Evolutionary conservation across 2,797 vertebrate species (phyloP).

Genomic region (Linurgus olivaceus): DNA sequence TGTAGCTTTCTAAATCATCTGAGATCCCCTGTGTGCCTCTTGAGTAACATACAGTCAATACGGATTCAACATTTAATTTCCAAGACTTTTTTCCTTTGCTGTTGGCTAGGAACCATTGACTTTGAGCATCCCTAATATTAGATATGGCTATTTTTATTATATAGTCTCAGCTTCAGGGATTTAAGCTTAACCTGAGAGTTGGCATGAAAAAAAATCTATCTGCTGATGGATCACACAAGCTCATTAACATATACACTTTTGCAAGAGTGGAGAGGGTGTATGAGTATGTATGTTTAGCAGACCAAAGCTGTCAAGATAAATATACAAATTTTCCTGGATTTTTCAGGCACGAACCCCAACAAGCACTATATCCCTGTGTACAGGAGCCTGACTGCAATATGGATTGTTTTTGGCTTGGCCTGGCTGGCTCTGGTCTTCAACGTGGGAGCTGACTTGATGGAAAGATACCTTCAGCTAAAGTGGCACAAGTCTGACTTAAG

Average conservation of each 20-base stretch:
- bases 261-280: background rate
- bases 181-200: background rate
- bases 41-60: background rate
- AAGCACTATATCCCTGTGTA: conserved; percentile 76
- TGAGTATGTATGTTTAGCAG: background rate
- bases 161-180: background rate
- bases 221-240: background rate
- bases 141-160: background rate
- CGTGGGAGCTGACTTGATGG: conserved; percentile 77
- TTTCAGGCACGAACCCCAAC: conserved; percentile 76
- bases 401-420: conserved; percentile 78
- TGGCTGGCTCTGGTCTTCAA: conserved; percentile 79
- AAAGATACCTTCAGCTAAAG: conserved; percentile 74
- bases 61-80: background rate
- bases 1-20: background rate
- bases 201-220: background rate
- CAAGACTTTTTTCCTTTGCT: background rate
- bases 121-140: background rate
- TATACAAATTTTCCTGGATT: background rate
- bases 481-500: conserved; percentile 31
- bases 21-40: background rate
- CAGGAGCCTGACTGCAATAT: conserved; percentile 74
- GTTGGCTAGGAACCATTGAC: background rate
- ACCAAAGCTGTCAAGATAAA: background rate
- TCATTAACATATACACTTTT: background rate